Evolutionary conservation across 2,113 vertebrate species (phyloP), one percentile per base, ranked within the genome.

Genomic region (Mormoops blainvillei): DNA sequence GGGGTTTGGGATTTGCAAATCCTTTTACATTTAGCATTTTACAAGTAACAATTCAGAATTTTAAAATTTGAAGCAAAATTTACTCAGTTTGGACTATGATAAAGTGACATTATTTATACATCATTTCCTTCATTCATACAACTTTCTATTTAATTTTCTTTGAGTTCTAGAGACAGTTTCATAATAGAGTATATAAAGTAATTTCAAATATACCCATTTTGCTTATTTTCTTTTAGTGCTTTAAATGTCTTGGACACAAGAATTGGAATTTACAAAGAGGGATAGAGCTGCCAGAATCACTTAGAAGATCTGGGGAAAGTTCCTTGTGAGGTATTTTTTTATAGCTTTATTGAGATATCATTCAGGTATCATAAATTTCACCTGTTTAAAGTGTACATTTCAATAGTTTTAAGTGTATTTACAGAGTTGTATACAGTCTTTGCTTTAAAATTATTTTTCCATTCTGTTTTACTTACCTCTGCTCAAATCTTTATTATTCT

Each of bases 301-400:
- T 95, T 99, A 99, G 95, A 98, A 77, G 68, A 73, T 97, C 86
- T 99, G 98, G 98, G 98, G 94, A 97, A 91, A 90, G 90, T 97
- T 97, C 82, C 89, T 98, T 97, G 98, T 99, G 65, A 97, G 98
- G 95, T 92, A n/a, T 20, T 4, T 11, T 77, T 56, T 90, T 38
- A 8, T 1, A 45, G 0, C 36, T 91, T 90, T 67, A 76, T 81
- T 88, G 48, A 43, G 24, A 73, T 76, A 38, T 19, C 81, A 82
- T 56, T 94, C 89, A n/a, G 31, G 48, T 45, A n/a, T 28, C 14
- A n/a, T 28, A 83, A 76, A 41, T 48, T 85, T 77, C 19, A 82
- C 20, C 9, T 71, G 4, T 76, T 76, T 67, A 83, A 92, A 87
- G 19, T 93, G 2, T 50, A 54, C 13, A 54, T 6, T 89, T 86